These are phyloP conservation scores for Tapirus terrestris DNA, from an alignment of 2,113 vertebrate genomes.

Conservation along the genomic window DNA sequence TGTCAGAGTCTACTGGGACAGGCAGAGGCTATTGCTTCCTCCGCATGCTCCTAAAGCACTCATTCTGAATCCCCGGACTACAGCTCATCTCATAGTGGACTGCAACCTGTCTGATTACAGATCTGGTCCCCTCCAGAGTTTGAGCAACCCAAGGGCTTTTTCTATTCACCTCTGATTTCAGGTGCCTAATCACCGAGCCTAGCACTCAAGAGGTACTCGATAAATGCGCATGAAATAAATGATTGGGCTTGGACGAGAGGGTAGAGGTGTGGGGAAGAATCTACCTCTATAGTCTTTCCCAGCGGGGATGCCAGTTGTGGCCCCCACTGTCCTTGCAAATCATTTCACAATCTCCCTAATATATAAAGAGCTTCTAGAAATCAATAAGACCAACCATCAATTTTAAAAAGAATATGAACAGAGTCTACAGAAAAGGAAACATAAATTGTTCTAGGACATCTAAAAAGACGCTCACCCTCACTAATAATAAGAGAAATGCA, in stretches of 20 bases:
- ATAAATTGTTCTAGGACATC: background rate
- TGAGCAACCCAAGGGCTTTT: background rate
- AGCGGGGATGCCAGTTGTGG: background rate
- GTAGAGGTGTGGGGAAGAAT: background rate
- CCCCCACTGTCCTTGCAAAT: background rate
- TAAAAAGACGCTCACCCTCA: background rate
- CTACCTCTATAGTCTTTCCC: background rate
- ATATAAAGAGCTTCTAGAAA: conserved; percentile 30
- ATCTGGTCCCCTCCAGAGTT: no score
- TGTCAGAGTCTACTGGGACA: background rate
- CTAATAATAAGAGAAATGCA: conserved; percentile 40
- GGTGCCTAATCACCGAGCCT: background rate
- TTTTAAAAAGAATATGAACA: background rate
- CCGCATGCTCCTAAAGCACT: background rate
- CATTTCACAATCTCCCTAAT: background rate
- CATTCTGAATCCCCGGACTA: background rate
- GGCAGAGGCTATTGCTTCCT: background rate
- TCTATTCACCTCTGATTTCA: background rate
- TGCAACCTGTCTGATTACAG: background rate
- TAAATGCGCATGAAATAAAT: background rate
- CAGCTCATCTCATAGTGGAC: background rate
- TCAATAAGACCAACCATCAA: background rate
- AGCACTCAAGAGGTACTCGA: background rate
- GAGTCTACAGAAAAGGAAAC: background rate
- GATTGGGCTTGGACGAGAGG: background rate